Evolutionary conservation across 2,888 invertebrate species (phyloP), one percentile per base, ranked within the genome.

Genomic region (Hoplodrina ambigua): DNA sequence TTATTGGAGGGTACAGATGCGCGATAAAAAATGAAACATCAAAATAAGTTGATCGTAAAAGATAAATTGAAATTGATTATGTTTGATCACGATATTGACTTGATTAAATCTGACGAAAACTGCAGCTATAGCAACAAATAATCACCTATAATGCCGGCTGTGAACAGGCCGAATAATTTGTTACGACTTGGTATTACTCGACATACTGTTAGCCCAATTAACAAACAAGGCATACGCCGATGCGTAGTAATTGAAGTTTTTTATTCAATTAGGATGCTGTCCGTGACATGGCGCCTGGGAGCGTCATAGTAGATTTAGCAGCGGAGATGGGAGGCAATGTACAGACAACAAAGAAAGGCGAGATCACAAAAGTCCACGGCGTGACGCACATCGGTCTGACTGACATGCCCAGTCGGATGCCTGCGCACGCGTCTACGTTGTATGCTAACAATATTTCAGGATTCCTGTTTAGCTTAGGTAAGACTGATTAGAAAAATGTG

Each of bases 381-480:
- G 98, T 99, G 37, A 97, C 97, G 0, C 98, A 99, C 92, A 96
- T 99, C 85, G 99, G 98, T 19, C 96, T 98, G 75, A 98, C 98
- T 0, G 98, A 99, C 93, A 92, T 99, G 64, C 98, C 98, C 17
- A 98, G 98, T 86, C 96, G 98, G 64, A 96, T 99, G 89, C 98
- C 98, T 0, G 98, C 98, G 0, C 98, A 98, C 91, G 97, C 98
- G 65, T 98, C 98, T 41, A 98, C 98, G 0, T 95, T 99, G 30
- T 99, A 98, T 89, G 98, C 98, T n/a, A 99, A 99, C 91, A 99
- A 99, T 89, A 98, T 99, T 82, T 98, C 98, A 20, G 99, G 99
- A 88, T 97, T 98, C 84, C 93, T 99, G 11, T 93, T 98, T 2
- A 98, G 98, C 62, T 97, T 98, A 80, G 98, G 98, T 97, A 91